phyloP scores from a whole-genome alignment of 2,113 vertebrate genomes.

The Sylvicapra grimmia region DNA sequence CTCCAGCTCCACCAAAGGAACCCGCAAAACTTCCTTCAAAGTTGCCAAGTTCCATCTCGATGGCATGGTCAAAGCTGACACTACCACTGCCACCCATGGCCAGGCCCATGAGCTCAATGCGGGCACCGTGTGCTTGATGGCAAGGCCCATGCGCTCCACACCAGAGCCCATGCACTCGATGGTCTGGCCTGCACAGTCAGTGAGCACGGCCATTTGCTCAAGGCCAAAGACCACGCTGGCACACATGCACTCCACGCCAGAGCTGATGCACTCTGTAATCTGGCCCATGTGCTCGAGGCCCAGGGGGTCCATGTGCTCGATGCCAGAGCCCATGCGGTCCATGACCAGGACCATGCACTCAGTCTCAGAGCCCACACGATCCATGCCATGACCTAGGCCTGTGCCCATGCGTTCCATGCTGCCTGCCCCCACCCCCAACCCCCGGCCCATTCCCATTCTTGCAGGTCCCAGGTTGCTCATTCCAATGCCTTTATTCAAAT shows the following conservation, averaged over 20 bases:
- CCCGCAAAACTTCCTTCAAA: slow-evolving; percentile 90
- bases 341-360: slow-evolving; percentile 89
- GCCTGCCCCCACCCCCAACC: slow-evolving; percentile 42
- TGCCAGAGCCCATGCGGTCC: slow-evolving; percentile 86
- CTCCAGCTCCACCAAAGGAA: slow-evolving; percentile 10
- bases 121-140: no score
- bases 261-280: neutral
- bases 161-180: slow-evolving; percentile 83
- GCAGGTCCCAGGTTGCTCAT: slow-evolving; percentile 93
- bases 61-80: slow-evolving; percentile 88
- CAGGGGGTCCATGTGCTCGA: slow-evolving; percentile 89
- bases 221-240: neutral
- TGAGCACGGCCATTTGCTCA: fast-evolving
- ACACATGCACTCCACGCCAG: neutral
- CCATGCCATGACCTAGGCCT: slow-evolving; percentile 84
- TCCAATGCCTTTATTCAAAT: slow-evolving; percentile 90
- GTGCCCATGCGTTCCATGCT: slow-evolving; percentile 88
- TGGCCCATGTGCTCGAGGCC: slow-evolving; percentile 91
- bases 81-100: slow-evolving; percentile 63
- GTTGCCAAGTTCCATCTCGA: slow-evolving; percentile 90
- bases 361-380: slow-evolving; percentile 85
- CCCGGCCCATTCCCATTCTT: slow-evolving; percentile 84
- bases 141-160: slow-evolving; percentile 85
- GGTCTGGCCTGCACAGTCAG: slow-evolving; percentile 76
- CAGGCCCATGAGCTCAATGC: neutral